A percentile compares a stretch with the other conserved stretches of the same genome.
phyloP scores from a whole-genome alignment of 1,140 invertebrate genomes.

The Lordiphosa mommai region DNA sequence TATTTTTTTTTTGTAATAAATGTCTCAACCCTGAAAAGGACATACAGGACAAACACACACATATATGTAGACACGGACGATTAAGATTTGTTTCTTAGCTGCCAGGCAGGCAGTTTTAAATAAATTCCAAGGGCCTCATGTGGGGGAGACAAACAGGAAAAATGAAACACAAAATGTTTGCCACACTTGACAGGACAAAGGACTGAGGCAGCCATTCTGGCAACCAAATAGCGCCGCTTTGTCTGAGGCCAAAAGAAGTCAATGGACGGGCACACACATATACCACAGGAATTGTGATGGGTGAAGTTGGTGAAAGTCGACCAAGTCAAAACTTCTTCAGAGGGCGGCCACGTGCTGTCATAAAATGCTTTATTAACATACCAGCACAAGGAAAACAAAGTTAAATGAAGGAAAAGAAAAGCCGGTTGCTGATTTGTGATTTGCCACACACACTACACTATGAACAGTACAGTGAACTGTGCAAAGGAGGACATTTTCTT shows the following conservation, averaged over 20 bases:
- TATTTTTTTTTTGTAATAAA: slow-evolving; percentile 45
- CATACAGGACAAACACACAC: slow-evolving; percentile 9
- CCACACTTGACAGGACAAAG: slow-evolving; percentile 6
- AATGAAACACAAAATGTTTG: slow-evolving; percentile 21
- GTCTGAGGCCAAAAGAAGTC: slow-evolving; percentile 49
- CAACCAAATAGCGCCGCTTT: slow-evolving; percentile 44
- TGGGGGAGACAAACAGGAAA: slow-evolving; percentile 5
- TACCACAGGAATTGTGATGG: slow-evolving; percentile 1
- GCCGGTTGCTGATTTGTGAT: slow-evolving; percentile 10
- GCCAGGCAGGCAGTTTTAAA: slow-evolving; percentile 43
- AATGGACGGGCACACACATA: slow-evolving; percentile 28
- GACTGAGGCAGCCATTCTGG: slow-evolving; percentile 19
- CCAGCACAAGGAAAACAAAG: slow-evolving; percentile 2
- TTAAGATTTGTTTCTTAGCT: slow-evolving; percentile 33
- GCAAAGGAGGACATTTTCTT: too few relatives aligned
- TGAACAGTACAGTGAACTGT: too few relatives aligned
- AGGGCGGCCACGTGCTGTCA: slow-evolving; percentile 43
- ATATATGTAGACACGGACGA: slow-evolving; percentile 5
- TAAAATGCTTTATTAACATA: slow-evolving; percentile 71
- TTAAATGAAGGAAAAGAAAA: background rate
- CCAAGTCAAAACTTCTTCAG: slow-evolving; percentile 17
- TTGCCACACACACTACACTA: too few relatives aligned
- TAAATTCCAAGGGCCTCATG: slow-evolving; percentile 28
- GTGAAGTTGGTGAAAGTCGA: slow-evolving; percentile 21
- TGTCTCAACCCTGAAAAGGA: slow-evolving; percentile 32